A percentile compares a stretch with the other conserved stretches of the same genome.
Conservation (phyloP, 2,888 invertebrate genomes). For the Callyntrura sp. region DNA sequence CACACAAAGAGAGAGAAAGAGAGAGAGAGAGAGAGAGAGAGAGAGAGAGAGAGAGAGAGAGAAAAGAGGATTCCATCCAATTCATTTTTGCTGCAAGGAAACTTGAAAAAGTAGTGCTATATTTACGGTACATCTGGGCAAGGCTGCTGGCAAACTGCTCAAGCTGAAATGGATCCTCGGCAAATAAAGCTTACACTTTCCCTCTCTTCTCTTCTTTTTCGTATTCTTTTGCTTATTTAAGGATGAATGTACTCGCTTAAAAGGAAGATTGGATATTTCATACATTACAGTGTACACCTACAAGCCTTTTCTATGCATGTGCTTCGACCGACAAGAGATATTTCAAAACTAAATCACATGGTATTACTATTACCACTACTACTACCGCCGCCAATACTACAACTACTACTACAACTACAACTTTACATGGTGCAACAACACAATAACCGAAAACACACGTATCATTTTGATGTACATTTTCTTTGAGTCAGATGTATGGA, state of each 20-base stretch:
- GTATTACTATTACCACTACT: constrained; percentile 50
- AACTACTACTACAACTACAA: not conserved
- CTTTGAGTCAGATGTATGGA: constrained; percentile 43
- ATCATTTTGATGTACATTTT: constrained; percentile 57
- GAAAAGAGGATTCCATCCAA: constrained; percentile 69
- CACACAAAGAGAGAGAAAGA: constrained; percentile 14
- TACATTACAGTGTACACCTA: not conserved
- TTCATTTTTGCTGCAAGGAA: constrained; percentile 74
- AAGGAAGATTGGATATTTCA: constrained; percentile 19
- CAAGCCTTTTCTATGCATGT: too few species aligned
- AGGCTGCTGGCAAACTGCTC: constrained; percentile 60
- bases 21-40: constrained; percentile 46
- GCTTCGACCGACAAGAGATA: constrained; percentile 19
- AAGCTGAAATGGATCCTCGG: constrained; percentile 72
- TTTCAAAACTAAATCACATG: constrained; percentile 69
- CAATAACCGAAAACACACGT: constrained; percentile 39
- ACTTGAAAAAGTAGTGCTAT: constrained; percentile 66
- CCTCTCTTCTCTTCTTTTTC: constrained; percentile 32
- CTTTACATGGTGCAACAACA: constrained; percentile 10
- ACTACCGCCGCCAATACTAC: not conserved
- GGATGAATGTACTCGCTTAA: constrained; percentile 64
- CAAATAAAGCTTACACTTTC: constrained; percentile 63
- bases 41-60: constrained; percentile 45
- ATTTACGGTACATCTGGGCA: constrained; percentile 62
- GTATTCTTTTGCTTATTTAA: constrained; percentile 62